Conservation (phyloP, 1,140 invertebrate genomes). For the Nasonia vitripennis region DNA sequence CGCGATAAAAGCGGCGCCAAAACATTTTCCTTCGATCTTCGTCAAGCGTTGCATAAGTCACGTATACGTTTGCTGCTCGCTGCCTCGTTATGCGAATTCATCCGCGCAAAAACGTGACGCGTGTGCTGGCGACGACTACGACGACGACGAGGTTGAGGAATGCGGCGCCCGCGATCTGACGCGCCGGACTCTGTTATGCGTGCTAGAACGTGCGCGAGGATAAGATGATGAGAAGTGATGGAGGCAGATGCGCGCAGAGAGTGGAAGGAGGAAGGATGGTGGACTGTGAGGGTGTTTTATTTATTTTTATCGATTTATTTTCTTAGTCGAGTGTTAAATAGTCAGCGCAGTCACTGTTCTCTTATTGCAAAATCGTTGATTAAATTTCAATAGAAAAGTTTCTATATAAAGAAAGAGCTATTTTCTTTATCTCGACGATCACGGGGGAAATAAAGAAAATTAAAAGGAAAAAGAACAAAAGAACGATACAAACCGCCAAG, state of each 20-base stretch:
- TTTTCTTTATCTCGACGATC: no score
- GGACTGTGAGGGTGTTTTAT: neutral
- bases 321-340: neutral
- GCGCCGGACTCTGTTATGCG: neutral
- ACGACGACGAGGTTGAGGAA: conserved; percentile 42
- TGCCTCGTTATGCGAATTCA: conserved; percentile 53
- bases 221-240: neutral
- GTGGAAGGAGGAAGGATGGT: neutral
- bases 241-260: neutral
- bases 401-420: no score
- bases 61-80: neutral
- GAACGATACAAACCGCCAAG: neutral
- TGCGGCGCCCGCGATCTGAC: conserved; percentile 45
- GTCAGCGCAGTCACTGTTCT: no score
- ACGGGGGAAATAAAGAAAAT: neutral
- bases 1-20: conserved; percentile 16
- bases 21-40: conserved; percentile 8
- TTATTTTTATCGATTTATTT: neutral
- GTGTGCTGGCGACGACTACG: neutral
- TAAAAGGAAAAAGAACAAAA: neutral
- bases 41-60: conserved; percentile 11
- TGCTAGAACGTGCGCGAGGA: neutral
- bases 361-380: no score
- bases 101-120: conserved; percentile 53
- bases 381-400: no score